Conservation (phyloP, 2,888 invertebrate species). For the Julus scanicus region DNA sequence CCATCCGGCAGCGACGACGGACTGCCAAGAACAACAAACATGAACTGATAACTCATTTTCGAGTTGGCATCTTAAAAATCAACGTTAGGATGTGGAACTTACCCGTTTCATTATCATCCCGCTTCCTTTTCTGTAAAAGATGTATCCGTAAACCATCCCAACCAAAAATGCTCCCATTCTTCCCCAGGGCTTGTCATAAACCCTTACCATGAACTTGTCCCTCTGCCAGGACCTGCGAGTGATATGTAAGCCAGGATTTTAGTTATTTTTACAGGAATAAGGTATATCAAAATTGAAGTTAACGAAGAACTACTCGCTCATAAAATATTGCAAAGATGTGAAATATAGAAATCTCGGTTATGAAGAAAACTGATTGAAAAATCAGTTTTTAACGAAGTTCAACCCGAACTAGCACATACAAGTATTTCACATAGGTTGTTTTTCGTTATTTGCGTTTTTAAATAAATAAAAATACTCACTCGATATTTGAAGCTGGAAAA, state of each 20-base stretch:
- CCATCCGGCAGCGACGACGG: conserved; percentile 46
- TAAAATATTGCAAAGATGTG: neutral
- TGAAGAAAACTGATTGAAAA: too few species aligned
- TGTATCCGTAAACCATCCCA: conserved; percentile 53
- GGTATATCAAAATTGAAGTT: too few species aligned
- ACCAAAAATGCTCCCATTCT: conserved; percentile 46
- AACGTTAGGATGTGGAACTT: neutral
- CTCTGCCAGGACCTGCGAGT: conserved; percentile 22
- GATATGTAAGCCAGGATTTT: neutral
- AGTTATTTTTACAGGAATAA: neutral
- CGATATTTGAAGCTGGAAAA: conserved; percentile 49
- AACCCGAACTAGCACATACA: too few species aligned
- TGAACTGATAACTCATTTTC: neutral
- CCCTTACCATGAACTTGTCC: conserved; percentile 48
- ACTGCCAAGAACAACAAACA: conserved; percentile 42
- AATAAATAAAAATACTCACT: conserved; percentile 41
- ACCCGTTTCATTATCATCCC: conserved; percentile 3
- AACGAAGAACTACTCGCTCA: neutral
- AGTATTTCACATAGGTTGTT: too few species aligned
- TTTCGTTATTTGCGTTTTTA: neutral
- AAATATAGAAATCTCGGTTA: neutral
- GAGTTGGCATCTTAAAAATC: neutral
- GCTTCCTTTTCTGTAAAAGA: conserved; percentile 31
- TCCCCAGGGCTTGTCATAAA: conserved; percentile 55
- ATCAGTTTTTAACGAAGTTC: too few species aligned